phyloP scores from a whole-genome alignment of 1,140 invertebrate genomes.

The Spodoptera litura region DNA sequence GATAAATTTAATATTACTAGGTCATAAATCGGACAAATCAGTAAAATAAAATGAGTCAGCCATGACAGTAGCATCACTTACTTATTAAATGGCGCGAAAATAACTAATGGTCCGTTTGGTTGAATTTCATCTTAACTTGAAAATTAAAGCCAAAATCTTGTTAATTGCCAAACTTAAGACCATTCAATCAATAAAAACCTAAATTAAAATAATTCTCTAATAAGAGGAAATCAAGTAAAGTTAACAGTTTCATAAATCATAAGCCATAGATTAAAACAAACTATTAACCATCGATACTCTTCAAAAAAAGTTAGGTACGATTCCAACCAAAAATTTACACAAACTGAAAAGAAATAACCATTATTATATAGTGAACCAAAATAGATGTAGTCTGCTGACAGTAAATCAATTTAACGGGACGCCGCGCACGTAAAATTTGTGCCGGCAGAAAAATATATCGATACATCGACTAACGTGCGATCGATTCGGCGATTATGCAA shows the following conservation, averaged over 20 bases:
- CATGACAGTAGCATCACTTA: too few species aligned
- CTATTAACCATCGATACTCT: not conserved
- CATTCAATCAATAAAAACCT: too few species aligned
- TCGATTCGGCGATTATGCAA: slow-evolving; percentile 39
- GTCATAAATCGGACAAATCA: too few species aligned
- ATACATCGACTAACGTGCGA: slow-evolving; percentile 20
- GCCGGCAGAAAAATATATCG: slow-evolving; percentile 32
- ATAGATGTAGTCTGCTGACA: slow-evolving; percentile 43
- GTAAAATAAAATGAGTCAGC: too few species aligned
- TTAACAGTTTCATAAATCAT: not conserved
- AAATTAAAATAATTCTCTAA: too few species aligned
- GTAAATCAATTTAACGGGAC: slow-evolving; percentile 47
- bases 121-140: too few species aligned
- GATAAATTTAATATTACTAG: too few species aligned
- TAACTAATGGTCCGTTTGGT: not conserved
- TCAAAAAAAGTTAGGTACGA: not conserved
- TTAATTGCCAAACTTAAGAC: too few species aligned
- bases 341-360: slow-evolving; percentile 20
- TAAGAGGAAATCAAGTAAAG: not conserved
- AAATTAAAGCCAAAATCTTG: too few species aligned
- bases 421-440: slow-evolving; percentile 21
- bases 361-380: slow-evolving; percentile 20
- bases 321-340: slow-evolving; percentile 15
- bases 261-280: not conserved
- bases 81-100: not conserved